These are phyloP conservation scores for Tapirus indicus DNA, from an alignment of 2,797 vertebrate species.

Conservation along the genomic window DNA sequence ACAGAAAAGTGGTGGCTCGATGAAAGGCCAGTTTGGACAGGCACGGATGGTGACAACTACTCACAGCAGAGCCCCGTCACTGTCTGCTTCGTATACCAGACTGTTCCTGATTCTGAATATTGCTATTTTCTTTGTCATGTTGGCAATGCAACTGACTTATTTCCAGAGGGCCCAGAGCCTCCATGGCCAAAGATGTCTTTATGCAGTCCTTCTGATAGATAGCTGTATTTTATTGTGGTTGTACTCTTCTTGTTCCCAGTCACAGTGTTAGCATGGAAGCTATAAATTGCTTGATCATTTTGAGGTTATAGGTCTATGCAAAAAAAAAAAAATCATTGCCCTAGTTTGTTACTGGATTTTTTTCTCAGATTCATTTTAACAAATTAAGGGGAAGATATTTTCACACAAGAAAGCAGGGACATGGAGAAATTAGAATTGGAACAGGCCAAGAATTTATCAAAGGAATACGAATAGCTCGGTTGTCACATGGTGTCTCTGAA, in stretches of 20 bases:
- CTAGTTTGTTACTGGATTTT: slow-evolving; percentile 70
- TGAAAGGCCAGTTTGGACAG: slow-evolving; percentile 90
- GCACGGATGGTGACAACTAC: slow-evolving; percentile 88
- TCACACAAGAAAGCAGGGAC: slow-evolving; percentile 56
- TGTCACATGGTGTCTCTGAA: slow-evolving; percentile 63
- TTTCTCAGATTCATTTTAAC: slow-evolving; percentile 81
- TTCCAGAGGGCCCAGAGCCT: slow-evolving; percentile 95
- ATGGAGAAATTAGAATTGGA: slow-evolving; percentile 47
- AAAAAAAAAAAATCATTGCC: slow-evolving; percentile 66
- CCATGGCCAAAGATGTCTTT: slow-evolving; percentile 95
- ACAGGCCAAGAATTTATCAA: slow-evolving; percentile 67
- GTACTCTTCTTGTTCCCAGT: slow-evolving; percentile 96
- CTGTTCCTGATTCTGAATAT: slow-evolving; percentile 98
- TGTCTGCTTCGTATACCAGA: slow-evolving; percentile 93
- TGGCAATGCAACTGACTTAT: slow-evolving; percentile 94
- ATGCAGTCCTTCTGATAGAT: slow-evolving; percentile 95
- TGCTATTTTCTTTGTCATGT: slow-evolving; percentile 95
- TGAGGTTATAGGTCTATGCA: slow-evolving; percentile 84
- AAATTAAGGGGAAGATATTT: slow-evolving; percentile 68
- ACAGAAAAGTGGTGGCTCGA: slow-evolving; percentile 88
- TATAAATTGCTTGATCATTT: slow-evolving; percentile 77
- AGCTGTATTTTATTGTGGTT: slow-evolving; percentile 96
- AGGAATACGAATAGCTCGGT: slow-evolving; percentile 59
- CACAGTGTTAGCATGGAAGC: slow-evolving; percentile 91
- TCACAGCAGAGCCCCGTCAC: slow-evolving; percentile 87